Percentiles rank a stretch among this genome's conserved stretches.
Evolutionary conservation across 1,140 invertebrate species (phyloP).

Genomic region (Leptopilina boulardi): DNA sequence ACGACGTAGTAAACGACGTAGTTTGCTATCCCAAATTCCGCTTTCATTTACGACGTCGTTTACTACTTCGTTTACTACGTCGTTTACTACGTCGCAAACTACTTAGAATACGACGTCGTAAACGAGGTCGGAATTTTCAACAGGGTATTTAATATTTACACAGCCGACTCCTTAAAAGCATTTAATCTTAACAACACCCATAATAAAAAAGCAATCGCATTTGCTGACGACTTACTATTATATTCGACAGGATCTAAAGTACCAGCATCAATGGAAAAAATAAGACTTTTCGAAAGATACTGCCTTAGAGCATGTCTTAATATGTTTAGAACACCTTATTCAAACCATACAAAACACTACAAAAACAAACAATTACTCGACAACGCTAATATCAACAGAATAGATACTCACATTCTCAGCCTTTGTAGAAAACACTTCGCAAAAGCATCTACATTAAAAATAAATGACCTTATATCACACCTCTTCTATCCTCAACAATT

Average conservation of each 20-base stretch:
- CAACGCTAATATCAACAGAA: background rate
- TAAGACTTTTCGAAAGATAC: background rate
- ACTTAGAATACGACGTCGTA: no score
- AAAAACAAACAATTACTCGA: background rate
- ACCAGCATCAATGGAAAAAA: background rate
- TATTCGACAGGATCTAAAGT: background rate
- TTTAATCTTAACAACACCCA: background rate
- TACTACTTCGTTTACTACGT: no score
- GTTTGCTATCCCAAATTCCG: no score
- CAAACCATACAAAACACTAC: background rate
- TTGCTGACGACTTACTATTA: slow-evolving; percentile 36
- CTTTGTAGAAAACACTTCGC: no score
- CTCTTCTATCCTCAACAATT: no score
- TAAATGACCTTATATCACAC: no score
- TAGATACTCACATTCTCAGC: background rate
- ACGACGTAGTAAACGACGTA: no score
- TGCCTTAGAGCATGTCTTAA: background rate
- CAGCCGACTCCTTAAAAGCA: background rate
- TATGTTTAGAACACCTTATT: background rate
- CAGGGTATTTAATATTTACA: slow-evolving; percentile 36
- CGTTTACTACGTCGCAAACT: no score
- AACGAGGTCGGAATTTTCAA: no score
- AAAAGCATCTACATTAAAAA: no score
- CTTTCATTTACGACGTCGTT: no score
- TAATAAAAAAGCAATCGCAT: slow-evolving; percentile 23